Conservation (phyloP, 2,888 invertebrate species). For the Athalia circularis region DNA sequence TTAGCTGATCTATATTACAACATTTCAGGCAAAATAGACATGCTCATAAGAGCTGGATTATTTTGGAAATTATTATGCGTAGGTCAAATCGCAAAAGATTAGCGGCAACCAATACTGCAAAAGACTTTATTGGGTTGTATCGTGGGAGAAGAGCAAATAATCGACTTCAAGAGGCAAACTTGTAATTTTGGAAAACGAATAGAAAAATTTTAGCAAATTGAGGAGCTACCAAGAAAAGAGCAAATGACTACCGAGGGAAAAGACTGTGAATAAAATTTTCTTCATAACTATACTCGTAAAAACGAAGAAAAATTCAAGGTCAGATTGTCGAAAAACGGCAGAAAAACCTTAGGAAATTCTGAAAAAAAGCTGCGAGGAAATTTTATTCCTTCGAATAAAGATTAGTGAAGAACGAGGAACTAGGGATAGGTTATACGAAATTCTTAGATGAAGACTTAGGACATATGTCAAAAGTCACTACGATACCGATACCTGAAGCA, state of each 20-base stretch:
- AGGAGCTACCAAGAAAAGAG: conserved; percentile 35
- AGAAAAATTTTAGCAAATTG: conserved; percentile 47
- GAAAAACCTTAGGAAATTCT: no score
- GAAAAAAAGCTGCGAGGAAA: no score
- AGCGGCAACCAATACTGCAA: conserved; percentile 45
- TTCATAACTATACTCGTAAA: no score
- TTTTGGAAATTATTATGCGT: conserved; percentile 47
- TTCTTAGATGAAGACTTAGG: no score
- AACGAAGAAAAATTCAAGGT: no score
- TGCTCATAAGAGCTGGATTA: conserved; percentile 47
- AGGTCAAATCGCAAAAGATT: conserved; percentile 39
- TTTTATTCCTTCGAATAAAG: no score
- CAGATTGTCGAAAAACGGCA: no score
- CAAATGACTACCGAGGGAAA: conserved; percentile 43
- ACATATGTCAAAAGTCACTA: no score
- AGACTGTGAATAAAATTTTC: conserved; percentile 46
- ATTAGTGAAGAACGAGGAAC: no score
- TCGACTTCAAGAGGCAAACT: conserved; percentile 36
- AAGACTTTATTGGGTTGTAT: conserved; percentile 49
- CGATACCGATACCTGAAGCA: no score
- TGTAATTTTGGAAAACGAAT: conserved; percentile 33
- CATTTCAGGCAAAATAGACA: conserved; percentile 45
- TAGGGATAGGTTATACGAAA: no score
- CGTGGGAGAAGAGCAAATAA: conserved; percentile 44
- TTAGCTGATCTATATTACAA: conserved; percentile 48